Evolutionary conservation across 2,113 vertebrate genomes (phyloP).

Genomic region (Alethe diademata): DNA sequence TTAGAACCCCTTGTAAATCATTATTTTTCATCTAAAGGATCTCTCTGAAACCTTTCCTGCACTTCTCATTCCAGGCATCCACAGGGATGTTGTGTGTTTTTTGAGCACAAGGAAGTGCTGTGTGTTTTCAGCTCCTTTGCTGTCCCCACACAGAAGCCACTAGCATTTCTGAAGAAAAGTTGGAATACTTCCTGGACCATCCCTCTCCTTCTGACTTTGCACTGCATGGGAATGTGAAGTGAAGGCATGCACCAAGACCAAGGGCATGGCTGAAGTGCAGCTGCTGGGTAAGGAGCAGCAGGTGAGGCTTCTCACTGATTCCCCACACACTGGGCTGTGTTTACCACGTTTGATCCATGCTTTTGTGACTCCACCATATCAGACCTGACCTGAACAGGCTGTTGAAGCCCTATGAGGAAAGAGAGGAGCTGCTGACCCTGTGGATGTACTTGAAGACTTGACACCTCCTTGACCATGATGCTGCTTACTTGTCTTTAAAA

Average conservation of each 20-base stretch:
- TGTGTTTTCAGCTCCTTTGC: not conserved
- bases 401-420: not conserved
- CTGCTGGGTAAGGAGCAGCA: not conserved
- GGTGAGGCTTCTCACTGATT: not conserved
- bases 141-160: not conserved
- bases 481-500: not conserved
- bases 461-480: rapidly evolving
- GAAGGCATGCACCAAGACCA: not conserved
- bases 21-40: not conserved
- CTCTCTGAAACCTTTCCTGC: not conserved
- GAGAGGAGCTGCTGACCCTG: not conserved
- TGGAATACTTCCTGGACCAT: not conserved
- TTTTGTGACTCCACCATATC: not conserved
- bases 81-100: not conserved
- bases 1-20: not conserved
- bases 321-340: not conserved
- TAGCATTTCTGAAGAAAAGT: not conserved
- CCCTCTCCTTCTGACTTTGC: not conserved
- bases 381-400: not conserved
- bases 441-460: not conserved
- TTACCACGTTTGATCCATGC: not conserved
- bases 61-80: not conserved
- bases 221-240: not conserved
- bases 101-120: not conserved
- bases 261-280: not conserved